Base-by-base conservation (phyloP, 1,140 invertebrate genomes). In the Micrasema longulum region DNA sequence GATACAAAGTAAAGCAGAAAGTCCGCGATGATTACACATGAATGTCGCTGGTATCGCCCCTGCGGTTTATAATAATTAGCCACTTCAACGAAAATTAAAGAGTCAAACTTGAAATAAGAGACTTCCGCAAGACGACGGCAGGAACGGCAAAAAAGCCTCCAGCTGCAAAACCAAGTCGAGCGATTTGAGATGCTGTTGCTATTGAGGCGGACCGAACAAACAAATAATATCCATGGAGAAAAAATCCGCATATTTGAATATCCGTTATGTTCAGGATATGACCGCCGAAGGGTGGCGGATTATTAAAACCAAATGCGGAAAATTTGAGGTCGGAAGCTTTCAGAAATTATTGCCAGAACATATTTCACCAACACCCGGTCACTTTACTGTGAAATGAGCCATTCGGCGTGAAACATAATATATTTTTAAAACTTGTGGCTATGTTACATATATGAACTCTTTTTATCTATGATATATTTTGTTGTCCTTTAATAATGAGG, bases 291-390 rank as follows among this genome's bases (percentile, higher is more conserved):
- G 55, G 55, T 60, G 35, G 55, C 16, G 18, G 4, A 23, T 38
- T 31, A 60, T 60, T 60, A 41, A 9, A 38, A 60, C 55, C 55
- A 38, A 60, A 60, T 60, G 55, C 55, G 55, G 16, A 60, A 60
- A 60, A 60, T 60, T 38, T 9, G 36, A 31, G 55, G 36, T 41
- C 35, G 35, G 36, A 16, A 16, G 10, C 50, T 3, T 45, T 12
- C 41, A 45, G 41, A n/a, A 45, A 31, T 7, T 4, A 31, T n/a
- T n/a, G n/a, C 26, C 26, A 31, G 26, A 31, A 31, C 26, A 31
- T 31, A 31, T 31, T 31, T 7, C 26, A 31, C 26, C 26, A 31
- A 31, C 26, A 31, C 26, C 26, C 26, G 26, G 26, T 31, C 7
- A 2, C 26, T 31, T 31, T 31, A 31, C 26, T 7, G 3, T 7